Base-by-base conservation (phyloP, 2,888 invertebrate species). In the Ischnura elegans region DNA sequence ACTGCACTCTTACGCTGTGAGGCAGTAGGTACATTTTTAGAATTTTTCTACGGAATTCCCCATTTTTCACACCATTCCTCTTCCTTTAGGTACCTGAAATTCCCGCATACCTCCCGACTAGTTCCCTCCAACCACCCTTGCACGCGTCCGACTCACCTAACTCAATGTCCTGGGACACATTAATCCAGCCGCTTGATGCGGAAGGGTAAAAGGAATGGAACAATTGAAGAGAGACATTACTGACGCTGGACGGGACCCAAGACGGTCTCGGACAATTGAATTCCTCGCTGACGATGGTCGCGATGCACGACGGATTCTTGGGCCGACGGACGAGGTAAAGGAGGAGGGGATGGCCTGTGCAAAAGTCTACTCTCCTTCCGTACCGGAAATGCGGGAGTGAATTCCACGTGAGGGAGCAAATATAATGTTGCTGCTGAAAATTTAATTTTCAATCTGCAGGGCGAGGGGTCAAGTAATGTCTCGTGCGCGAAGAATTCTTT, bases 191-290 rank as follows among this genome's bases (percentile, higher is more conserved):
- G 61, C 19, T 43, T 10, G 5, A 45, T 3, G 3, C 6, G 29
- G 21, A 45, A n/a, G 42, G 45, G 85, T 19, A 42, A 19, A 25
- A 36, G 87, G 36, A 55, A 51, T 36, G 87, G 87, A 29, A 47
- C 45, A 61, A 61, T 61, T 61, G 61, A 61, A 61, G 61, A 25
- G 5, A 36, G 76, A n/a, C 29, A 16, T 16, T 61, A 36, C 61
- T 36, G 42, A 8, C 36, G 55, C 90, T 90, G 90, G 90, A 90
- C 90, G 90, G 6, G 61, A 43, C 90, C 90, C 90, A 90, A 90
- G 61, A 90, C 61, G 90, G 43, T 61, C 61, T 61, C 76, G 61
- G 43, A 90, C 90, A 61, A 90, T 90, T 90, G 90, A 90, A 90
- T 90, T 90, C 61, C 61, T 42, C 90, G 25, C 4, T 13, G 61